A percentile compares a stretch with the other conserved stretches of the same genome.
phyloP scores from a whole-genome alignment of 2,888 invertebrate genomes.

The Epinotia ramella region DNA sequence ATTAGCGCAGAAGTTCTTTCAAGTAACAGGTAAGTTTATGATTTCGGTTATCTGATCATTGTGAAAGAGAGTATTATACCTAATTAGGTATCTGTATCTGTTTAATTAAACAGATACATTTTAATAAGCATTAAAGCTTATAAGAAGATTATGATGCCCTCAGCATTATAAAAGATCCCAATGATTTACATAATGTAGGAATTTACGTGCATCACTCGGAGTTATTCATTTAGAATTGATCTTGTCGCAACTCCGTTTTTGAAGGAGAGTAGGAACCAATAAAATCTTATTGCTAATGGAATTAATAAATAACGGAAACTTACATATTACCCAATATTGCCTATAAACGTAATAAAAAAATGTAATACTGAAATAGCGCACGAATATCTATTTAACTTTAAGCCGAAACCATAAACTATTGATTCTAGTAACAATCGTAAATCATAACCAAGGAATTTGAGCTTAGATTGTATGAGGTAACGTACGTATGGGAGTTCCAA shows the following conservation, averaged over 20 bases:
- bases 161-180: not conserved
- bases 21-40: no score
- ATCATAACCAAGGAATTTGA: slow-evolving; percentile 6
- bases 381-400: not conserved
- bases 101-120: no score
- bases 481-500: not conserved
- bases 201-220: not conserved
- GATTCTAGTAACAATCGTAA: slow-evolving; percentile 3
- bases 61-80: no score
- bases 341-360: slow-evolving; percentile 25
- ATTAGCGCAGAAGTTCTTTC: no score
- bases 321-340: slow-evolving; percentile 10
- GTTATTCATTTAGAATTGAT: not conserved
- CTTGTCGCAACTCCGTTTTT: not conserved
- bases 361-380: slow-evolving; percentile 1
- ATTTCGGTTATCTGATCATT: no score
- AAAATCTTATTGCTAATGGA: slow-evolving; percentile 8
- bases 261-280: not conserved
- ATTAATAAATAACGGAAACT: slow-evolving; percentile 9
- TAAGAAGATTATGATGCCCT: no score
- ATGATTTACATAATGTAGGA: not conserved
- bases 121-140: no score
- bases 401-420: slow-evolving; percentile 1
- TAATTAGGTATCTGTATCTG: no score
- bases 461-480: not conserved